A percentile compares a stretch with the other conserved stretches of the same genome.
Conservation (phyloP, 2,888 invertebrate species). For the Phlogophora meticulosa region DNA sequence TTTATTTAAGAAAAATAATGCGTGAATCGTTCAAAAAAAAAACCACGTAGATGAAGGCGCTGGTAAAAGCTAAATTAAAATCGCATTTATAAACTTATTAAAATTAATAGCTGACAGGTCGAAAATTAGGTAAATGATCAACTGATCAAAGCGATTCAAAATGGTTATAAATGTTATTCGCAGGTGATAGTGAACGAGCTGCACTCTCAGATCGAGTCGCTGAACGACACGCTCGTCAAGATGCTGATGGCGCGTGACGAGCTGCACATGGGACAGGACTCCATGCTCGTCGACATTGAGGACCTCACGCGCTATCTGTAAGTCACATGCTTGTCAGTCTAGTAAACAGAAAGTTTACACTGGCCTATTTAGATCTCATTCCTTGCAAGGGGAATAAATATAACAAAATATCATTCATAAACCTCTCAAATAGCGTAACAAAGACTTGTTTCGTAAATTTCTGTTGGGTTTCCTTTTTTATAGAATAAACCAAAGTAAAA, state of each 20-base stretch:
- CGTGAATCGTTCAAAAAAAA: no score
- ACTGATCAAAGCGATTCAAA: not conserved
- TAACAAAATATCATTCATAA: no score
- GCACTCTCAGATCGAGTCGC: constrained; percentile 97
- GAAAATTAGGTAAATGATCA: not conserved
- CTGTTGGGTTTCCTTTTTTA: no score
- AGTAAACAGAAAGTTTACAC: not conserved
- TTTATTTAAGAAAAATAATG: no score
- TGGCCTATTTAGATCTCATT: no score
- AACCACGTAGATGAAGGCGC: no score
- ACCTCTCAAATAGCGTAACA: no score
- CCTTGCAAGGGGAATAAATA: no score
- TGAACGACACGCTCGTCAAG: constrained; percentile 97
- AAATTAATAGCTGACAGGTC: no score
- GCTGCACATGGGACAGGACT: constrained; percentile 99
- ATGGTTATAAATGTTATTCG: constrained; percentile 49
- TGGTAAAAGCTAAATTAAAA: no score
- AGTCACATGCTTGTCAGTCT: constrained; percentile 77
- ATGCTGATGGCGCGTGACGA: constrained; percentile 98
- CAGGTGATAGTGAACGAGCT: constrained; percentile 98
- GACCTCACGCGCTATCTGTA: constrained; percentile 97
- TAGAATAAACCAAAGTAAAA: no score
- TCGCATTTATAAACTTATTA: not conserved
- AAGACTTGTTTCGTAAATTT: no score
- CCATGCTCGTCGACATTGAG: constrained; percentile 99